Conservation (phyloP, 2,113 vertebrate genomes). For the Chaenogobius annularis region DNA sequence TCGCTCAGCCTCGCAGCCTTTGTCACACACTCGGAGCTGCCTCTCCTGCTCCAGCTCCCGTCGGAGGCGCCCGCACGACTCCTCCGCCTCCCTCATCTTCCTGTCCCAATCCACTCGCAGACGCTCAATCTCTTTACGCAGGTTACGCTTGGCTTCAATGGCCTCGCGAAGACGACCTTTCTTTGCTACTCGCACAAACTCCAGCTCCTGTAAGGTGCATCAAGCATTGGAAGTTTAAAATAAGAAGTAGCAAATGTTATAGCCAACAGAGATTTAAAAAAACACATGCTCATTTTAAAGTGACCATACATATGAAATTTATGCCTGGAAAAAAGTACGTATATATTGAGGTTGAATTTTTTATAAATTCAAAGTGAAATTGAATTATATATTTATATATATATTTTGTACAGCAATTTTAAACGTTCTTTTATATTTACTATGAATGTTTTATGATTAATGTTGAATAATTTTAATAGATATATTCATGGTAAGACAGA, state of each 20-base stretch:
- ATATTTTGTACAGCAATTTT: too few species aligned
- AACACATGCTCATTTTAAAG: background rate
- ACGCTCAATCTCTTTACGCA: constrained; percentile 94
- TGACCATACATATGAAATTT: background rate
- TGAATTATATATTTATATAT: too few species aligned
- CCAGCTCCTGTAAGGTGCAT: constrained; percentile 83
- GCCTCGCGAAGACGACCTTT: constrained; percentile 94
- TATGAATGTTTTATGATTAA: too few species aligned
- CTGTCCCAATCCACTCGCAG: constrained; percentile 90
- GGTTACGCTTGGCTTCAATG: constrained; percentile 90
- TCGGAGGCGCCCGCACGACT: constrained; percentile 87
- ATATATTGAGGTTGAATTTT: too few species aligned
- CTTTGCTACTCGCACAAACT: constrained; percentile 93
- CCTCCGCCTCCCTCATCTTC: constrained; percentile 92
- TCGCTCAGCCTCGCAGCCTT: constrained; percentile 89
- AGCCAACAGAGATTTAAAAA: background rate
- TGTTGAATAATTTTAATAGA: too few species aligned
- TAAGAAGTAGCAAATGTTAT: background rate
- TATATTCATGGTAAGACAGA: too few species aligned
- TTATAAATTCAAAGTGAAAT: too few species aligned
- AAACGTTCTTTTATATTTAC: too few species aligned
- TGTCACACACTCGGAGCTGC: constrained; percentile 89
- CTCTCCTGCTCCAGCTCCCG: constrained; percentile 89
- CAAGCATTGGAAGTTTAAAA: background rate
- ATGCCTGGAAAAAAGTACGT: too few species aligned